Base-by-base conservation (phyloP, 2,797 vertebrate species). In the Spinus pinus region DNA sequence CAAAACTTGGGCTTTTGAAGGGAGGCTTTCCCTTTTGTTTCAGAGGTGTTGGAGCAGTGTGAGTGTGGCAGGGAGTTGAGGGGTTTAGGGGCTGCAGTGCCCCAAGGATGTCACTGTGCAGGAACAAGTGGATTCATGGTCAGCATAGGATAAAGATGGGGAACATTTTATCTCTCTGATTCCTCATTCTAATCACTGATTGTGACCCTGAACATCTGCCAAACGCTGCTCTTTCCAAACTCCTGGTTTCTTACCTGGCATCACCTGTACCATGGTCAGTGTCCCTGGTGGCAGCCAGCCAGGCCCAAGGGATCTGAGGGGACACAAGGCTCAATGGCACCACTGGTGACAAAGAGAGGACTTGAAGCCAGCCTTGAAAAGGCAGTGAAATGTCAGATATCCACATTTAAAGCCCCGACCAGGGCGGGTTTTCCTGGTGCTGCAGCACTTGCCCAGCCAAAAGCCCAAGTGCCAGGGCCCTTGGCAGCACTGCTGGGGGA, bases 401-500 rank as follows among this genome's bases (percentile, higher is more conserved):
- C 93, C 83, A 2, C n/a, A 56, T 70, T 72, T 51, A 49, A 69
- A 73, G 67, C 60, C 80, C 2, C 0, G 42, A 81, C 86, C 62
- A 14, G 33, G 82, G 73, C 35, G 2, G 78, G 75, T 94, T 94
- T 81, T 62, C 39, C 93, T 95, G 33, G 88, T 86, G 84, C 93
- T 85, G 84, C 88, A 87, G 94, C 92, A 70, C 78, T 96, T 73
- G 23, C 44, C 22, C 53, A 58, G 89, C 94, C 93, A 71, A 31
- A 62, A 94, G 35, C 47, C 88, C 90, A 25, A 79, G 82, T 74
- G 97, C 90, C 93, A 93, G 18, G 20, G 97, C 93, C 88, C 93
- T 97, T 96, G 96, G 91, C 96, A 94, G n/a, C 89, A 20, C 85
- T 69, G 13, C 41, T 92, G 49, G 95, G 90, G 92, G 94, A 92